Percentiles rank a stretch among this genome's conserved stretches.
These are phyloP conservation scores for Caenorhabditis parvicauda DNA, from an alignment of 2,888 invertebrate species.

Conservation along the genomic window DNA sequence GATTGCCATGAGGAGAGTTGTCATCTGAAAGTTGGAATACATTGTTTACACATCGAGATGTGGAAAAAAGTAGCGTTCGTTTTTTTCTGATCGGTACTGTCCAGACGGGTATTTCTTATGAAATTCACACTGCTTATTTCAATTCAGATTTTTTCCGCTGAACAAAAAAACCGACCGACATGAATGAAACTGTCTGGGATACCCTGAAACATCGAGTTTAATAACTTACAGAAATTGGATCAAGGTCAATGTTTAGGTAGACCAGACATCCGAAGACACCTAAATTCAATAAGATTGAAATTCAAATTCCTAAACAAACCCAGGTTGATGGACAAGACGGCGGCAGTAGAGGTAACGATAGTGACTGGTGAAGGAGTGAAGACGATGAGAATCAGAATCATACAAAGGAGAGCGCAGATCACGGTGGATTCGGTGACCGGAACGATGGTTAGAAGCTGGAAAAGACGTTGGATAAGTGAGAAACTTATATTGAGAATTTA, in stretches of 20 bases:
- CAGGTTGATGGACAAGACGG: constrained; percentile 59
- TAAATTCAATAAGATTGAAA: neutral
- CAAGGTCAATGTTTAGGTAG: constrained; percentile 56
- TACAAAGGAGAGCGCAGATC: constrained; percentile 57
- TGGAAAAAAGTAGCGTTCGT: too few species aligned
- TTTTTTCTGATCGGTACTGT: too few species aligned
- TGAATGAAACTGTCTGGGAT: constrained; percentile 15
- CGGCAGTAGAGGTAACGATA: constrained; percentile 52
- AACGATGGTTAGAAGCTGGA: constrained; percentile 56
- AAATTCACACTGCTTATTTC: too few species aligned
- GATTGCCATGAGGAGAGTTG: constrained; percentile 56
- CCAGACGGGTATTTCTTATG: too few species aligned
- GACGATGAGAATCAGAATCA: constrained; percentile 56
- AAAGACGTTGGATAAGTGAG: neutral
- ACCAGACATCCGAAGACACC: constrained; percentile 59
- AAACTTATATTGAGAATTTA: too few species aligned
- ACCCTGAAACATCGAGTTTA: too few species aligned
- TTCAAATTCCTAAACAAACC: constrained; percentile 12
- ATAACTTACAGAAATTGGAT: constrained; percentile 53
- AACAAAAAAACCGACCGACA: neutral
- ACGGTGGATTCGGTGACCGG: constrained; percentile 60
- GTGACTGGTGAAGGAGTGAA: constrained; percentile 59
- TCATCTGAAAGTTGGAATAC: constrained; percentile 29
- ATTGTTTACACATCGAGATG: too few species aligned
- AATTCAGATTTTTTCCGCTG: neutral